Base-by-base conservation (phyloP, 92 coral and sea anemone species). In the Zoanthus sansibaricus region DNA sequence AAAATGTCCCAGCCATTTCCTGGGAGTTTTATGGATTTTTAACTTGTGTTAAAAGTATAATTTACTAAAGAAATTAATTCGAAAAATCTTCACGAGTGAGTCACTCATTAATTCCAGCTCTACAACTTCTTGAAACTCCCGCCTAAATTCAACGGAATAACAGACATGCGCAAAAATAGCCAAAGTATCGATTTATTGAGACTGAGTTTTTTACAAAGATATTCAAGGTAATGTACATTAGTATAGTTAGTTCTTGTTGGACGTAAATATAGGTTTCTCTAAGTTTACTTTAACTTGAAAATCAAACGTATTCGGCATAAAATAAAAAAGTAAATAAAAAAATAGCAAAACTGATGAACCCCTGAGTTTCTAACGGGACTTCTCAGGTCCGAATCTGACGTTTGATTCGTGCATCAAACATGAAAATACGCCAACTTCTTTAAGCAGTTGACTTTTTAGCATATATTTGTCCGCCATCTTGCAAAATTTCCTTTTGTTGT, bases 1-100 rank as follows among this genome's bases (percentile, higher is more conserved):
- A 82, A 92, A 92, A 92, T 79, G 92, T 68, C 68, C 83, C 93
- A 51, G 94, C 52, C 92, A 91, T 91, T 59, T 32, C 6, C 66
- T 59, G 72, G 42, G 18, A 78, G 1, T 33, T 47, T 32, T 69
- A 69, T 69, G 73, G 73, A 13, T 32, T 69, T 32, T 69, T 69
- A 0, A 69, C 73, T 69, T 68, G 72, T 69, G 73, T 69, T 69
- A 69, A 25, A 69, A 69, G 73, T 69, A n/a, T 32, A 69, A 69
- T 25, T 69, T 69, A 69, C 73, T 31, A 25, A 69, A 32, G 46
- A 69, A 69, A 69, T 69, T n/a, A n/a, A 16, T 69, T 69, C 30
- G 73, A 55, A 13, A n/a, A 45, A 51, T 8, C 11, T 16, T 66
- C 46, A 78, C 83, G 83, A 78, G 64, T 55, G 52, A 78, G 37